A percentile compares a stretch with the other conserved stretches of the same genome.
Conservation (phyloP, 2,113 vertebrate genomes). For the Globicephala melas region DNA sequence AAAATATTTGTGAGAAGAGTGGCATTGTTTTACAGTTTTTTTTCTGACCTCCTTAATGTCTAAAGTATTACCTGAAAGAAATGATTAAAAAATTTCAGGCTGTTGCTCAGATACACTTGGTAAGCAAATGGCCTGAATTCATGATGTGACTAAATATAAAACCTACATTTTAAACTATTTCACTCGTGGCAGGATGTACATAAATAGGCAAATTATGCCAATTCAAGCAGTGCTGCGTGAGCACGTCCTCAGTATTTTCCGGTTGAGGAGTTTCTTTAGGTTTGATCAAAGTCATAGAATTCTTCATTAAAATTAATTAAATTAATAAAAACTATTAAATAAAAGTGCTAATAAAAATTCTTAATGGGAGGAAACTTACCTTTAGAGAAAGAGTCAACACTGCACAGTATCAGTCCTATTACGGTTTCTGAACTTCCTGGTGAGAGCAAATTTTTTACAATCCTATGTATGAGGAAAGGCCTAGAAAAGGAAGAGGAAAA, state of each 20-base stretch:
- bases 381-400: neutral
- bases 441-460: neutral
- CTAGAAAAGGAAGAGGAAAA: neutral
- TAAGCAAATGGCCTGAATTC: neutral
- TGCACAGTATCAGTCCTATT: neutral
- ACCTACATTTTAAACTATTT: neutral
- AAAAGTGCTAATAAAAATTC: neutral
- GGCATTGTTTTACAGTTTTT: neutral
- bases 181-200: neutral
- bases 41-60: neutral
- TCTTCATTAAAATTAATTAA: neutral
- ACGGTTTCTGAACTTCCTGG: neutral
- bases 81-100: neutral
- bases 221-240: neutral
- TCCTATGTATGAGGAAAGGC: neutral
- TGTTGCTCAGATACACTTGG: neutral
- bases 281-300: neutral
- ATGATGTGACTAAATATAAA: neutral
- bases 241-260: neutral
- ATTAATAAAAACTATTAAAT: no score
- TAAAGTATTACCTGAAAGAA: neutral
- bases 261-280: neutral
- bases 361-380: neutral
- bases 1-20: neutral
- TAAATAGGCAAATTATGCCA: neutral